Base-by-base conservation (phyloP, 2,797 vertebrate genomes). In the Apogon hyalosoma region DNA sequence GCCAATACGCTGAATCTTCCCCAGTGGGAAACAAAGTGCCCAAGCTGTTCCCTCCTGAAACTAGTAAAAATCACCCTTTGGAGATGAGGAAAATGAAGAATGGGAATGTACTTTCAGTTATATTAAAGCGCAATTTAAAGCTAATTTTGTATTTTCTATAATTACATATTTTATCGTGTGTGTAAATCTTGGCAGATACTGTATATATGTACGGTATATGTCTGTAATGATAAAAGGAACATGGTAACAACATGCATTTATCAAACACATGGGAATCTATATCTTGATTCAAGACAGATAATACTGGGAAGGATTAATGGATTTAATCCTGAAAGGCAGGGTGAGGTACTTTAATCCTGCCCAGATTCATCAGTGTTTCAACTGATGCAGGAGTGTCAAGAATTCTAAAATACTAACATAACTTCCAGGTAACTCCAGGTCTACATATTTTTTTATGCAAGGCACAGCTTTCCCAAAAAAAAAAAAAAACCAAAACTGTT, bases 241-340 rank as follows among this genome's bases (percentile, higher is more conserved):
- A 46, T 9, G 3, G 28, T 39, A 54, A 55, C 53, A 50, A 75
- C 55, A 55, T 55, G n/a, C 55, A 59, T 28, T 75, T 42, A 49
- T 69, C 61, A 73, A 64, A 72, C 49, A 46, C 4, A 2, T 14
- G 45, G 47, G 31, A 31, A 28, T 51, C 67, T 60, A 16, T n/a
- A 73, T 77, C 58, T 72, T 54, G 68, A 79, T 79, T 51, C 59
- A 56, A 21, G 40, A 57, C 31, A 79, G 69, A 77, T 84, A 80
- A 79, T 42, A 59, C 50, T 15, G 41, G 21, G 66, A 54, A 65
- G 77, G 77, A 82, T 80, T 65, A 79, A 45, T 11, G 45, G 53
- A 39, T 66, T 75, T 66, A 75, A 82, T 82, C 77, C 70, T 79
- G 45, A 69, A 67, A 68, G 48, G 54, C 56, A 54, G 68, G 63